Base-by-base conservation (phyloP, 2,888 invertebrate species). In the Caenorhabditis sinica region DNA sequence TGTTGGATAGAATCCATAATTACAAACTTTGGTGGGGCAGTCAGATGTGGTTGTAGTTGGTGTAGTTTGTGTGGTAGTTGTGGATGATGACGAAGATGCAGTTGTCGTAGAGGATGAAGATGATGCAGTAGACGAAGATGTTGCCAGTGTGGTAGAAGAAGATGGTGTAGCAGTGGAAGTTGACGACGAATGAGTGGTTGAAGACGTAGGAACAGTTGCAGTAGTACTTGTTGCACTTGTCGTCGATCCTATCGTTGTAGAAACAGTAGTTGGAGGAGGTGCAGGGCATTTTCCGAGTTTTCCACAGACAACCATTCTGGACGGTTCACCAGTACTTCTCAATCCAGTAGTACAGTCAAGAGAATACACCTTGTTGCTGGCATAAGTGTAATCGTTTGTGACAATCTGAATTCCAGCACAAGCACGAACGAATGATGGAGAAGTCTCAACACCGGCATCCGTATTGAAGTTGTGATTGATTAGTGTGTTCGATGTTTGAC, bases 1-100 rank as follows among this genome's bases (percentile, higher is more conserved):
- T 0, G 72, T 66, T 36, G 65, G 51, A 33, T 72, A 60, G 66
- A 72, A 80, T 20, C 80, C 80, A 30, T 58, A 45, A 28, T 45
- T 43, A 43, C 80, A 80, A 6, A 80, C 72, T 65, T 80, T 80
- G 2, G 36, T 49, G 4, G 80, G 80, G 40, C 80, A 80, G 20
- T 80, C 72, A 0, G 60, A 36, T 0, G 76, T 76, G 0, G 76
- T 17, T 56, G 65, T 53, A 25, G 45, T 63, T 17, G 56, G 9
- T 11, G 40, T 6, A 28, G 45, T 58, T 9, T 30, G 23, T 23
- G 69, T 69, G 0, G 68, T 36, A 9, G 33, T 15, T 2, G 56
- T 65, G 11, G 65, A 36, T 11, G 40, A 40, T 40, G 40, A 40
- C 33, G 23, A 5, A 30, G 58, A 17, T 13, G 13, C 40, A 40